Evolutionary conservation across 2,888 invertebrate species (phyloP), one percentile per base, ranked within the genome.

Genomic region (Volucella inflata): DNA sequence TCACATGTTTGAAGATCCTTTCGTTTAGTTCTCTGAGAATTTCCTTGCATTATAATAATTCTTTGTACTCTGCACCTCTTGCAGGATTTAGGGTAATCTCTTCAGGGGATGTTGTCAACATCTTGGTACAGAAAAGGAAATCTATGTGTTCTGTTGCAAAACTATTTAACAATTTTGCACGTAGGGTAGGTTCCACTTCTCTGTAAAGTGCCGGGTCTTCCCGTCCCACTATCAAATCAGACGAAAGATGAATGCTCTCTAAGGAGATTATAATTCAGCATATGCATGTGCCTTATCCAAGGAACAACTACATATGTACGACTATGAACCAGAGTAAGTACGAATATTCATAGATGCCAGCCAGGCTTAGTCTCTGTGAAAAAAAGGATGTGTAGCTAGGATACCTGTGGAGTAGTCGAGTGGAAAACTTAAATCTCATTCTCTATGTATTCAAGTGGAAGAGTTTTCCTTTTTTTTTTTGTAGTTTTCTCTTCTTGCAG

Each of bases 231-330:
- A 21, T 4, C 21, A 44, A 76, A 53, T 59, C 21, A 70, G 59
- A 75, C 57, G 76, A 82, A 71, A 78, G 83, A 83, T 83, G 83
- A 78, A 83, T 78, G 64, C 72, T 78, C 83, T 78, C 74, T 83
- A 83, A 83, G 74, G 74, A 83, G 83, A 83, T 83, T 83, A 83
- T 74, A 83, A 83, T 74, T 83, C 83, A 78, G 21, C 72, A 78
- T 83, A 83, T 83, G 83, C 83, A 83, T 64, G 51, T 21, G 21
- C 21, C 59, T 74, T 57, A 59, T 67, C 65, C 42, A 8, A 53
- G 77, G 72, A 71, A 62, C 70, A 82, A 78, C 81, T 71, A 67
- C 77, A 38, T 77, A 60, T 44, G 21, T 21, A 21, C 21, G 3
- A 21, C 21, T 21, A 21, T 4, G 21, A 21, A 21, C 21, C 21